Evolutionary conservation across 2,888 invertebrate species (phyloP).

Genomic region (Julus scanicus): DNA sequence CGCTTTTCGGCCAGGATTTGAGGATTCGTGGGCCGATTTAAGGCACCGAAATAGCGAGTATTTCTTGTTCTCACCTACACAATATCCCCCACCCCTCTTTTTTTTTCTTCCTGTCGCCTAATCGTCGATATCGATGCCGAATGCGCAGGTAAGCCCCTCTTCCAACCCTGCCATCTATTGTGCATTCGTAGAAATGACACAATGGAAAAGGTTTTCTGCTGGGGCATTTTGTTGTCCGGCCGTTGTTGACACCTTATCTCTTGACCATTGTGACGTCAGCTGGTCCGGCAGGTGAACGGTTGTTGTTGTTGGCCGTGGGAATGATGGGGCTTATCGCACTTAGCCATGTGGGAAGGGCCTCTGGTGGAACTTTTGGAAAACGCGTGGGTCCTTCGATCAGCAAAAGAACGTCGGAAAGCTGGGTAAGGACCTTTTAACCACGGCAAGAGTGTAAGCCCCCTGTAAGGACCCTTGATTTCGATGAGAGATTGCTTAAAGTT

Average conservation of each 20-base stretch:
- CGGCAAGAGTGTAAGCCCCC: no score
- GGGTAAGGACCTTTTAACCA: not conserved
- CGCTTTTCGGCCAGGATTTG: not conserved
- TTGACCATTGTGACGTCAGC: not conserved
- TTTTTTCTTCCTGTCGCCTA: not conserved
- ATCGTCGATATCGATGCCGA: constrained; percentile 1
- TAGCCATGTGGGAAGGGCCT: not conserved
- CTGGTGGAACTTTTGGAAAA: not conserved
- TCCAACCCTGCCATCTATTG: not conserved
- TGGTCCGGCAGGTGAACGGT: not conserved
- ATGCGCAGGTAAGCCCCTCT: not conserved
- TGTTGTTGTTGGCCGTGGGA: constrained; percentile 31
- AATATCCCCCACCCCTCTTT: not conserved
- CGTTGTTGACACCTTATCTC: constrained; percentile 35
- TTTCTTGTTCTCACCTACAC: constrained; percentile 9
- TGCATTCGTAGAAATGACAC: constrained; percentile 23
- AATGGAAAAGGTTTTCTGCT: not conserved
- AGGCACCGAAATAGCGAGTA: not conserved
- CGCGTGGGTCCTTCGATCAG: no score
- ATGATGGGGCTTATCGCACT: not conserved
- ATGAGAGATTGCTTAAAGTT: no score
- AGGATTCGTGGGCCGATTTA: not conserved
- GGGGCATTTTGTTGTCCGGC: not conserved
- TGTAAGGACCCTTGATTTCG: no score
- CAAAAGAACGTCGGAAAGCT: no score